Base-by-base conservation (phyloP, 1,140 invertebrate species). In the Samia ricini region DNA sequence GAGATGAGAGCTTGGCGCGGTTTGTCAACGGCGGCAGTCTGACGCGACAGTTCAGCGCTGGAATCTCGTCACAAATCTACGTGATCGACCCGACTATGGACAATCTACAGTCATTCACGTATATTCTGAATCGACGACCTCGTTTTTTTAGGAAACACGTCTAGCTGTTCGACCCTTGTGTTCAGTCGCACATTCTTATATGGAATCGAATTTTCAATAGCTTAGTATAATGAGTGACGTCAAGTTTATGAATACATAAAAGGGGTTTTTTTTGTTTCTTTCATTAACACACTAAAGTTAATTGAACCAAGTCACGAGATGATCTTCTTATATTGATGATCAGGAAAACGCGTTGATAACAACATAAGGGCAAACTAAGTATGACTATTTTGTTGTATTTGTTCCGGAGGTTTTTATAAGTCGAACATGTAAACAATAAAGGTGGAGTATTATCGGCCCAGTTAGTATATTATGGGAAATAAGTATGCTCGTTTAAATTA, bases 391-490 rank as follows among this genome's bases (percentile, higher is more conserved):
- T 60, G 56, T 60, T 70, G 60, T 56, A 51, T 69, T 54, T 21
- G 62, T 72, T 70, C 66, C 56, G 54, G 60, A 59, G 60, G 64
- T 66, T 76, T 75, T 72, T 72, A 76, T 80, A 74, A 60, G 66
- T 49, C 68, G 73, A 63, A 71, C 73, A 71, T 75, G 77, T 74
- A 73, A 73, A 79, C 64, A 73, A 76, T 77, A 74, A 60, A 58
- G 57, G 59, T 61, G 23, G 49, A 59, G 52, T 52, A 15, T 48
- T 63, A 72, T 61, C 20, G 21, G 68, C 63, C 58, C 42, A 19
- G 24, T 60, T 69, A 64, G 51, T 33, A 56, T 54, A 59, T 71
- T 70, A 69, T 72, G 66, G 59, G 63, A 71, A 69, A 71, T 74
- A 66, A 50, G 36, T 21, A 57, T 20, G 56, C 36, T 15, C 26